Evolutionary conservation across 2,888 invertebrate genomes (phyloP).

Genomic region (Melanchra persicariae): DNA sequence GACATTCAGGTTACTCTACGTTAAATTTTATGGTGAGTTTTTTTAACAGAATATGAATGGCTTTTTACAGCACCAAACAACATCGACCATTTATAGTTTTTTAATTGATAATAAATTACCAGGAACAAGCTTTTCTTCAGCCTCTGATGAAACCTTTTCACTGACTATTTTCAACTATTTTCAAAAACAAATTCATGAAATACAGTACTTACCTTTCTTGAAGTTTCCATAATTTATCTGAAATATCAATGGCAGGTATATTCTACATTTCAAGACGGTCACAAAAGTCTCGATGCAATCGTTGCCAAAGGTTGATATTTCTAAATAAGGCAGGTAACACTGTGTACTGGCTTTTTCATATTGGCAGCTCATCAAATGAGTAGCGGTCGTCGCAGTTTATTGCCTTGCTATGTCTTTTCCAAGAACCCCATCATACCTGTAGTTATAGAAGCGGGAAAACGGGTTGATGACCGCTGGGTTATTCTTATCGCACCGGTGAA

Average conservation of each 20-base stretch:
- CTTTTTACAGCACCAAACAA: too few relatives aligned
- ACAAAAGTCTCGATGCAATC: neutral
- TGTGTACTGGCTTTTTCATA: neutral
- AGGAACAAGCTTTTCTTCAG: neutral
- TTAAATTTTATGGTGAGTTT: too few relatives aligned
- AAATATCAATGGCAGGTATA: neutral
- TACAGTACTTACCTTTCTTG: neutral
- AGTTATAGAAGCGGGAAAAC: constrained; percentile 1
- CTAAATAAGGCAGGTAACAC: neutral
- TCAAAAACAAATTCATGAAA: neutral
- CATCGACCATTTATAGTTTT: too few relatives aligned
- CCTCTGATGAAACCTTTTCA: neutral
- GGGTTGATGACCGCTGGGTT: constrained; percentile 23
- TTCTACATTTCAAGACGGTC: neutral
- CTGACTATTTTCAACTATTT: neutral
- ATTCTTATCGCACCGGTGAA: constrained; percentile 23
- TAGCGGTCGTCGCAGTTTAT: constrained; percentile 1
- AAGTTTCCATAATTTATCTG: neutral
- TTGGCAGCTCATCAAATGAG: neutral
- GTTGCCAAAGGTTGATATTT: neutral
- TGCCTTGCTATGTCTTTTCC: neutral
- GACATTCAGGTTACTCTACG: too few relatives aligned
- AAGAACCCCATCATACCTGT: constrained; percentile 10
- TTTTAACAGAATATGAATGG: too few relatives aligned
- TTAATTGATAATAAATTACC: neutral